Conservation (phyloP, 2,888 invertebrate species). For the Eremobia ochroleuca region DNA sequence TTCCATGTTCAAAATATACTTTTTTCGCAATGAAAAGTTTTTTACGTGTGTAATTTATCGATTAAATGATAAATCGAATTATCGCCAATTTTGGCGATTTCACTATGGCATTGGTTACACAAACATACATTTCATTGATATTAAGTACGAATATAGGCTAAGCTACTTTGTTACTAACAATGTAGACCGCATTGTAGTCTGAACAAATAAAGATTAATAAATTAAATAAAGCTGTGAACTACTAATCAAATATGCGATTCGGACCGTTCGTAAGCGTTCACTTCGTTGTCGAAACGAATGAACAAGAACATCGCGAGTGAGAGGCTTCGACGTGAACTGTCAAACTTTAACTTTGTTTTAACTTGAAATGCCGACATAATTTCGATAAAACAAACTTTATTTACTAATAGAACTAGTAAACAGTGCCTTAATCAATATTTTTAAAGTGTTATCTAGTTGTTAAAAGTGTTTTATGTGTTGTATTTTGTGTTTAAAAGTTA, state of each 20-base stretch:
- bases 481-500: conserved; percentile 60
- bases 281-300: conserved; percentile 55
- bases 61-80: not conserved
- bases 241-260: conserved; percentile 28
- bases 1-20: too few relatives aligned
- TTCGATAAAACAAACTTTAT: conserved; percentile 70
- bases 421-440: conserved; percentile 62
- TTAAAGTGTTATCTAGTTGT: conserved; percentile 55
- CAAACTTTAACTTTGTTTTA: conserved; percentile 71
- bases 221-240: not conserved
- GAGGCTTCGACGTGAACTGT: conserved; percentile 73
- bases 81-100: not conserved
- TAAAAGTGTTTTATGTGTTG: conserved; percentile 56
- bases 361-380: conserved; percentile 73
- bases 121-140: not conserved
- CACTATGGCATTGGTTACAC: not conserved
- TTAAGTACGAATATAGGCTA: too few relatives aligned
- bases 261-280: conserved; percentile 61
- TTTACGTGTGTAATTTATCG: too few relatives aligned
- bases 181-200: too few relatives aligned
- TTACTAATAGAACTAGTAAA: conserved; percentile 67
- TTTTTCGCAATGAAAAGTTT: not conserved
- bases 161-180: too few relatives aligned
- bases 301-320: conserved; percentile 68
- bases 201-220: too few relatives aligned